Base-by-base conservation (phyloP, 1,140 invertebrate genomes). In the Cyclina sinensis region DNA sequence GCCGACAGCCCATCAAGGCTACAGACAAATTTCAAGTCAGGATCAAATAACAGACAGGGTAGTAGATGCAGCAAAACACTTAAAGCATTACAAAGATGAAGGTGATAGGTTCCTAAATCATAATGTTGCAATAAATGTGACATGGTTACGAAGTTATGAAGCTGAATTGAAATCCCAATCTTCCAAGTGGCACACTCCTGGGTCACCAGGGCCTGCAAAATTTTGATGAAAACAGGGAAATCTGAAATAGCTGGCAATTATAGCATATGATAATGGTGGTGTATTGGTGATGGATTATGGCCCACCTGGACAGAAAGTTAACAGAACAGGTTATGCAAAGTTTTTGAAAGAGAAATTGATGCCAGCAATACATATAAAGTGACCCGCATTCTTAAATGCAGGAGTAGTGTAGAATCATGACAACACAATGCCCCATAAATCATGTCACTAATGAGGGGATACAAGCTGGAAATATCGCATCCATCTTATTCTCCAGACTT, bases 181-280 rank as follows among this genome's bases (percentile, higher is more conserved):
- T 18, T 70, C 65, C 32, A 14, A 70, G 39, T 70, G 32, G 65
- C 65, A 70, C 65, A 70, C 65, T 37, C 65, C 32, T 37, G 65
- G 32, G 9, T 70, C 65, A 39, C 65, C 37, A 70, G 39, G 65
- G 21, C 32, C 65, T 14, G 65, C 32, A 37, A 70, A 62, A 62
- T 62, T 27, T 27, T 11, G 57, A 27, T 7, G 57, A 62, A 62
- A 70, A 37, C 65, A 70, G 35, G 35, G 65, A 70, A 43, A 37
- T 39, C 35, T 39, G 21, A 62, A 62, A 62, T 24, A 62, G 5
- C 57, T 62, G 5, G 57, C 57, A 5, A 62, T 62, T 27, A 27
- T 62, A 62, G 57, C 57, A 21, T 62, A 27, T 62, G 57, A 62
- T 24, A 62, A 62, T 62, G 14, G 57, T 2, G 57, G 57, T 62